Evolutionary conservation across 2,797 vertebrate species (phyloP).

Genomic region (Salarias fasciatus): DNA sequence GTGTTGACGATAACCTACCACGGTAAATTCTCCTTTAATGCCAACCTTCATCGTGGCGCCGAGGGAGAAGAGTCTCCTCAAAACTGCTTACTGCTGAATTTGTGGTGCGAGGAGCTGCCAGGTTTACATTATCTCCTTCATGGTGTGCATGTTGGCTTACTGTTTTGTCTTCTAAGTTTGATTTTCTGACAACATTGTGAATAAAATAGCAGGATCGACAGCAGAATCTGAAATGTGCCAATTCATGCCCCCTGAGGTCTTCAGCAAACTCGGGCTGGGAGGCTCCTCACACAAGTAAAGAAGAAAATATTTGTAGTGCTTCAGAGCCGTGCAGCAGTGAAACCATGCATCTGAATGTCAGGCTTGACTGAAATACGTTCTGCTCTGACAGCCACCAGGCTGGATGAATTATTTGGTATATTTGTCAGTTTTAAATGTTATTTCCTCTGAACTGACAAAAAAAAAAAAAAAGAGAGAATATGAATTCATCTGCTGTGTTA

Average conservation of each 20-base stretch:
- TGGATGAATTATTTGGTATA: slow-evolving; percentile 3
- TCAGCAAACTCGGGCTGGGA: slow-evolving; percentile 41
- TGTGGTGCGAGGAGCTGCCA: slow-evolving; percentile 11
- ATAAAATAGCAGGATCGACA: slow-evolving; percentile 37
- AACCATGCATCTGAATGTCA: slow-evolving; percentile 23
- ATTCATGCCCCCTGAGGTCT: slow-evolving; percentile 43
- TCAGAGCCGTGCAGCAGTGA: slow-evolving; percentile 21
- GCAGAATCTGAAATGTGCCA: slow-evolving; percentile 51
- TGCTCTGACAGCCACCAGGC: background rate
- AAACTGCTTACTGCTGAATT: slow-evolving; percentile 38
- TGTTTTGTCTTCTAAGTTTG: slow-evolving; percentile 46
- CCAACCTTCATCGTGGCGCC: no score
- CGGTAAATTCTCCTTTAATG: background rate
- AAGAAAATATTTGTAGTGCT: slow-evolving; percentile 16
- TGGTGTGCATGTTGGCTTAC: slow-evolving; percentile 20
- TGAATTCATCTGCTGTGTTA: no score
- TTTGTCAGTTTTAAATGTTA: slow-evolving; percentile 6
- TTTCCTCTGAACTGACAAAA: slow-evolving; percentile 6
- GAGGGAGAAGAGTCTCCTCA: slow-evolving; percentile 5
- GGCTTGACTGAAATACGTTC: slow-evolving; percentile 15
- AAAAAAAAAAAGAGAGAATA: no score
- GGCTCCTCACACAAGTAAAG: slow-evolving; percentile 24
- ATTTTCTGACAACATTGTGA: slow-evolving; percentile 52
- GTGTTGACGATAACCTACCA: slow-evolving; percentile 24
- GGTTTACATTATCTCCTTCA: slow-evolving; percentile 20